These are phyloP conservation scores for Scomber scombrus DNA, from an alignment of 2,113 vertebrate genomes.

Conservation along the genomic window DNA sequence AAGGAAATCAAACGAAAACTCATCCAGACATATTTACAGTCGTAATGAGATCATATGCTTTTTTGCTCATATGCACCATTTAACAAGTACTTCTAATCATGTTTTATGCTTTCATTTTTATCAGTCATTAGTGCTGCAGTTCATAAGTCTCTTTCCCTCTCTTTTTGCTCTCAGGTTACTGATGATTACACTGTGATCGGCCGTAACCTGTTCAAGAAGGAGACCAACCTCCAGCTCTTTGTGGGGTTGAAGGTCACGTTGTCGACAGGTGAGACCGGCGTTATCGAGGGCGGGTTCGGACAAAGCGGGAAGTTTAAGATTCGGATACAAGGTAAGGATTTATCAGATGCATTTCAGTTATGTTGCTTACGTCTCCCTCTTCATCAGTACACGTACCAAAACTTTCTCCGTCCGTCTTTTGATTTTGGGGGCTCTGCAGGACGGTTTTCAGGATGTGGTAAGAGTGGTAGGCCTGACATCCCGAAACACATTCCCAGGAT, in stretches of 20 bases:
- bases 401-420: constrained; percentile 12
- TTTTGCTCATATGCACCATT: background rate
- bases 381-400: constrained; percentile 15
- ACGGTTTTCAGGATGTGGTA: constrained; percentile 82
- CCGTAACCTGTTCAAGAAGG: constrained; percentile 96
- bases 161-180: constrained; percentile 85
- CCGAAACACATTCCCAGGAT: constrained; percentile 80
- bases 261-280: constrained; percentile 92
- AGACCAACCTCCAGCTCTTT: constrained; percentile 98
- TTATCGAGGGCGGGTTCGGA: constrained; percentile 95
- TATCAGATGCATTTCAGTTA: too few species aligned
- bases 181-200: constrained; percentile 95
- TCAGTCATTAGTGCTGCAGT: background rate
- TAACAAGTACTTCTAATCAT: background rate
- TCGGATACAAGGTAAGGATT: constrained; percentile 88
- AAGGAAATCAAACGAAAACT: constrained; percentile 5
- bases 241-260: constrained; percentile 93
- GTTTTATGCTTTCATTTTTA: background rate
- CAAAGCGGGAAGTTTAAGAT: constrained; percentile 98
- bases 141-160: constrained; percentile 8
- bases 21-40: background rate
- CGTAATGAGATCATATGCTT: constrained; percentile 7
- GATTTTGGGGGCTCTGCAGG: constrained; percentile 32
- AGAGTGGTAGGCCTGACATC: constrained; percentile 71
- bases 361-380: background rate